phyloP scores from a whole-genome alignment of 2,888 invertebrate genomes.

The Tachystola acroxantha region DNA sequence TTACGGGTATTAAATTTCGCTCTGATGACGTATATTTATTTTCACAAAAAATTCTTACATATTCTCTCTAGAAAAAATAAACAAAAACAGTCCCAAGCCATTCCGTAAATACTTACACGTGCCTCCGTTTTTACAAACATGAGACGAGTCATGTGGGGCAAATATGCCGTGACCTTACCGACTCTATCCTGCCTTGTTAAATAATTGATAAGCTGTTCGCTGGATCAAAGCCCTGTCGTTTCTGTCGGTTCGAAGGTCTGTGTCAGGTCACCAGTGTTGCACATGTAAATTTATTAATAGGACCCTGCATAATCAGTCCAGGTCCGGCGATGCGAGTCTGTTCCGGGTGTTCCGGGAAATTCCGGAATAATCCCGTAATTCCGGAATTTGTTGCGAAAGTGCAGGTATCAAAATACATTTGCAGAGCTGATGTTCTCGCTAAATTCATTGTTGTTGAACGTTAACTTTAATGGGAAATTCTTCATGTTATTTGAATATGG shows the following conservation, averaged over 20 bases:
- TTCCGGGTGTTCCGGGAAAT: neutral
- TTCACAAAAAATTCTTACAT: neutral
- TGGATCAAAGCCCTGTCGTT: slow-evolving; percentile 31
- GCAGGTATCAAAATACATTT: neutral
- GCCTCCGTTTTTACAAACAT: slow-evolving; percentile 1
- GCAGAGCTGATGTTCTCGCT: neutral
- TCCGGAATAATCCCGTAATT: neutral
- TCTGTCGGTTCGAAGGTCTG: slow-evolving; percentile 15
- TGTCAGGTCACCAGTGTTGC: slow-evolving; percentile 2
- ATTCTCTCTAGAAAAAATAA: neutral
- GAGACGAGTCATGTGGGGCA: neutral
- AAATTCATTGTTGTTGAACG: too few relatives aligned
- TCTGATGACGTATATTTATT: too few relatives aligned
- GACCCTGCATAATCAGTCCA: slow-evolving; percentile 4
- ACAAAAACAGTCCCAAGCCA: neutral
- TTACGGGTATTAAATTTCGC: too few relatives aligned
- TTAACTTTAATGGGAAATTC: too few relatives aligned
- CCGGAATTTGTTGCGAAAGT: neutral
- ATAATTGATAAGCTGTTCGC: slow-evolving; percentile 27
- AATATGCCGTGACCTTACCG: neutral
- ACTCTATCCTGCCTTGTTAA: slow-evolving; percentile 18
- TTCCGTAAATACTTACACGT: neutral
- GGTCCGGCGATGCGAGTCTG: neutral
- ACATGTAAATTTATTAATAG: slow-evolving; percentile 15
- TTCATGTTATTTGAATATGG: too few relatives aligned